A percentile compares a stretch with the other conserved stretches of the same genome.
Evolutionary conservation across 2,888 invertebrate genomes (phyloP).

Genomic region (Hydroisotoma schaefferi): DNA sequence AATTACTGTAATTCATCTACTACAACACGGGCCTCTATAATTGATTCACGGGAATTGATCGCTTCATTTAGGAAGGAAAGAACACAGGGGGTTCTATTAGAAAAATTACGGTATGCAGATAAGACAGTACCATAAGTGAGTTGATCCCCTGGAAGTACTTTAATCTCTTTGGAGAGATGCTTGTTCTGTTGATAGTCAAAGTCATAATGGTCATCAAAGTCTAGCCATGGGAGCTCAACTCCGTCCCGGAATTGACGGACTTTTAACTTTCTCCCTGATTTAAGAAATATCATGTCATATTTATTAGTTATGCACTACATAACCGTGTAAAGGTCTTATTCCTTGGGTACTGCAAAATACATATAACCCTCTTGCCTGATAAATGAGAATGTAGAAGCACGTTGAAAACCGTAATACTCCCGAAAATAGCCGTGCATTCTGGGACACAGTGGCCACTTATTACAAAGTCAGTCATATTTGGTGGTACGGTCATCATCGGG

Average conservation of each 20-base stretch:
- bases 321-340: too few species aligned
- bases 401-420: slow-evolving; percentile 2
- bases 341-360: too few species aligned
- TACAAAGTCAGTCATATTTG: slow-evolving; percentile 4
- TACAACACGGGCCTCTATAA: too few species aligned
- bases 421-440: slow-evolving; percentile 4
- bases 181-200: slow-evolving; percentile 34
- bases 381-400: slow-evolving; percentile 10
- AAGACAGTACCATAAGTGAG: slow-evolving; percentile 23
- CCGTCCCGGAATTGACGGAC: slow-evolving; percentile 27
- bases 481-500: not conserved
- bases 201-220: slow-evolving; percentile 31
- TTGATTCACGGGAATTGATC: too few species aligned
- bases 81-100: too few species aligned
- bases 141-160: slow-evolving; percentile 32
- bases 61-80: too few species aligned
- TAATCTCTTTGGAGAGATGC: slow-evolving; percentile 7
- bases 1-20: too few species aligned
- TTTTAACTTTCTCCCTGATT: slow-evolving; percentile 52
- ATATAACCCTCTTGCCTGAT: not conserved
- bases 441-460: slow-evolving; percentile 2
- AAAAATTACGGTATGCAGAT: not conserved
- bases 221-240: slow-evolving; percentile 32
- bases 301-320: too few species aligned
- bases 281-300: too few species aligned